Evolutionary conservation across 92 coral and sea anemone genomes (phyloP).

Genomic region (Epizoanthus fatuus): DNA sequence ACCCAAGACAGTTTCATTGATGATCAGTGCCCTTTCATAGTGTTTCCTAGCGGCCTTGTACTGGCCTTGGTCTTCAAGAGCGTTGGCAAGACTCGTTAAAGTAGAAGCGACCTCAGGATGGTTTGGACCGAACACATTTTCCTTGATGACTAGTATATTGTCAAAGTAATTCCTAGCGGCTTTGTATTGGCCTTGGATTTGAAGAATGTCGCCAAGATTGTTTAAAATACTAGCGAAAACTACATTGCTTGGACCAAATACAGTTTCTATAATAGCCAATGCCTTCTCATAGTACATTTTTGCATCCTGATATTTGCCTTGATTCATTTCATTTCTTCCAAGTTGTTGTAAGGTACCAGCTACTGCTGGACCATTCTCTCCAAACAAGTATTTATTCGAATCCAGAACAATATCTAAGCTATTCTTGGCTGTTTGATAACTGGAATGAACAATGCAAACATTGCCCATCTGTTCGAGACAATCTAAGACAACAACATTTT

Average conservation of each 20-base stretch:
- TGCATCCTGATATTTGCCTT: not conserved
- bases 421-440: too few relatives aligned
- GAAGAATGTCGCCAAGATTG: not conserved
- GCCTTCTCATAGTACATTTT: not conserved
- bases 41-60: not conserved
- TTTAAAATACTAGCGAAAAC: not conserved
- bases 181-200: not conserved
- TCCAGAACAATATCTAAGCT: too few relatives aligned
- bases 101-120: not conserved
- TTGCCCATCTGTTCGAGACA: too few relatives aligned
- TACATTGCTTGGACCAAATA: not conserved
- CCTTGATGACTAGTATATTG: too few relatives aligned
- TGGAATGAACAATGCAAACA: too few relatives aligned
- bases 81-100: too few relatives aligned
- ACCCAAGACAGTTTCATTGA: not conserved
- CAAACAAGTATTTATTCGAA: too few relatives aligned
- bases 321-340: too few relatives aligned
- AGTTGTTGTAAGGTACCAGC: too few relatives aligned
- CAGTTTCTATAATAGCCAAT: not conserved
- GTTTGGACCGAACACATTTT: not conserved
- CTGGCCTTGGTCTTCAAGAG: too few relatives aligned
- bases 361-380: too few relatives aligned
- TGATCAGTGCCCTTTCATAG: not conserved
- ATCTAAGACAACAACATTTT: too few relatives aligned
- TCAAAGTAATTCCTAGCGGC: not conserved